Evolutionary conservation across 2,113 vertebrate species (phyloP).

Genomic region (Xiphophorus couchianus): DNA sequence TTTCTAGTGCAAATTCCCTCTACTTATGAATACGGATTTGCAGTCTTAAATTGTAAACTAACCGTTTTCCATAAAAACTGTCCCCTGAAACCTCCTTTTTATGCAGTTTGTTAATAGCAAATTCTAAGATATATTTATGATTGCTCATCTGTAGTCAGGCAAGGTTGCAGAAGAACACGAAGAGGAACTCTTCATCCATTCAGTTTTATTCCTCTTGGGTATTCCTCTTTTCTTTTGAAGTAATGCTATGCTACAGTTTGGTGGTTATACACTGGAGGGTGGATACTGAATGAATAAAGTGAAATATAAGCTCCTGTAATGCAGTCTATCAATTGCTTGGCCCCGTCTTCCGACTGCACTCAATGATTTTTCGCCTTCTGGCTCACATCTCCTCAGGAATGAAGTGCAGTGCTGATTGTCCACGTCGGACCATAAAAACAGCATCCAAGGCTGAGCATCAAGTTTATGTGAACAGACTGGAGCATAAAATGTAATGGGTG

Average conservation of each 20-base stretch:
- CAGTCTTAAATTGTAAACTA: conserved; percentile 61
- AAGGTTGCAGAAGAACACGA: conserved; percentile 11
- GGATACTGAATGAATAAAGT: conserved; percentile 67
- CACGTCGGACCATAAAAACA: conserved; percentile 73
- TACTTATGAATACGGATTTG: conserved; percentile 61
- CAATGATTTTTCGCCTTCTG: conserved; percentile 65
- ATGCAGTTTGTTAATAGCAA: conserved; percentile 66
- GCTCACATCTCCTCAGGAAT: conserved; percentile 70
- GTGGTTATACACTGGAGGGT: conserved; percentile 66
- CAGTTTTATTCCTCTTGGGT: conserved; percentile 36
- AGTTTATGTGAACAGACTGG: conserved; percentile 74
- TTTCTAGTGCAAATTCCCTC: conserved; percentile 56
- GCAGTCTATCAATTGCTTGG: conserved; percentile 72
- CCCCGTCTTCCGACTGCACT: conserved; percentile 55
- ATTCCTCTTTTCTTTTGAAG: conserved; percentile 62
- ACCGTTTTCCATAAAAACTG: conserved; percentile 64
- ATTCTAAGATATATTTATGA: conserved; percentile 73
- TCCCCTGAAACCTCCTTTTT: conserved; percentile 59
- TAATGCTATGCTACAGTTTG: conserved; percentile 56
- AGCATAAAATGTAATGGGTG: conserved; percentile 78
- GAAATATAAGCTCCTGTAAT: conserved; percentile 76
- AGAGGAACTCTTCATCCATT: conserved; percentile 48
- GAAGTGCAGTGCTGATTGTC: conserved; percentile 67
- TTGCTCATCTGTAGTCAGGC: conserved; percentile 56
- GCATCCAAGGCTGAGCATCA: conserved; percentile 70